A percentile compares a stretch with the other conserved stretches of the same genome.
phyloP scores from a whole-genome alignment of 2,888 invertebrate species.

The Syrista parreyssii region DNA sequence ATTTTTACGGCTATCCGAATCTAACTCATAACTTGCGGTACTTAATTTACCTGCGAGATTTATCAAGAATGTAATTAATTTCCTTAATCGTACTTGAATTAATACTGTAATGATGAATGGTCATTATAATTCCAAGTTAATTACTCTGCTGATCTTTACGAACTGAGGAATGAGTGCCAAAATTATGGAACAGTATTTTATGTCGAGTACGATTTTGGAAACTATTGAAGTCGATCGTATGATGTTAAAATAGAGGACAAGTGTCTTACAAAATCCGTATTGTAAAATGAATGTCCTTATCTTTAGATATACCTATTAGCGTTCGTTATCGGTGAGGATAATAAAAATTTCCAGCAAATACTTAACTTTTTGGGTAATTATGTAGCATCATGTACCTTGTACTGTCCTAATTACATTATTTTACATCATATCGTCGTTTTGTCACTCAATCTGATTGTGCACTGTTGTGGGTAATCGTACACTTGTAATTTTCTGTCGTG shows the following conservation, averaged over 20 bases:
- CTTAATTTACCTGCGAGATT: not conserved
- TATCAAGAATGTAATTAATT: not conserved
- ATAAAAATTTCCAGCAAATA: conserved; percentile 19
- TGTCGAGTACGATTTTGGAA: not conserved
- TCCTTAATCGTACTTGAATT: not conserved
- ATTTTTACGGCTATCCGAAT: not conserved
- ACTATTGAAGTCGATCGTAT: not conserved
- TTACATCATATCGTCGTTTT: conserved; percentile 33
- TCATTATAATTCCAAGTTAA: not conserved
- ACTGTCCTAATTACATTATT: conserved; percentile 44
- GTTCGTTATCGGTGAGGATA: conserved; percentile 15
- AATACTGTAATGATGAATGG: not conserved
- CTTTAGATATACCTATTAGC: not conserved
- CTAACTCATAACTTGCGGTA: not conserved
- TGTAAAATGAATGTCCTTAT: not conserved
- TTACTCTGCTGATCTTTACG: not conserved
- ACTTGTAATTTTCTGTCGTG: not conserved
- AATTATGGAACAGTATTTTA: not conserved
- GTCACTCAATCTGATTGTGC: not conserved
- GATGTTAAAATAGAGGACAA: not conserved
- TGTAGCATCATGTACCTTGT: conserved; percentile 39
- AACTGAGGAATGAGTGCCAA: conserved; percentile 1
- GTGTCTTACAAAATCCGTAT: not conserved
- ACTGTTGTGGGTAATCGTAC: not conserved
- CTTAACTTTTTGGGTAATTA: conserved; percentile 22